Conservation (phyloP, 2,888 invertebrate species). For the Rhaphigaster nebulosa region DNA sequence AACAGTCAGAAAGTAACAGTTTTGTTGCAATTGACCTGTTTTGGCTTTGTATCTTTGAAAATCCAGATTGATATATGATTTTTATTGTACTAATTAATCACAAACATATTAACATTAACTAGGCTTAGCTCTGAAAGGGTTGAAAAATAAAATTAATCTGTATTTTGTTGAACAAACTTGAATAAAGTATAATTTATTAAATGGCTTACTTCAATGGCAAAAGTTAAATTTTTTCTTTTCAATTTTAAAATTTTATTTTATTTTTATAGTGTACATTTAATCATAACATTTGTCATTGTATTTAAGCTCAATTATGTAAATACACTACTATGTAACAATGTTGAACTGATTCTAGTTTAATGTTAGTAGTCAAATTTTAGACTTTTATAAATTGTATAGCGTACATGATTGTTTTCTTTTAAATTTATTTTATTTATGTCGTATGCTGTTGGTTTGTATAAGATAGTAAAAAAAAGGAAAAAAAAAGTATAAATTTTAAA, state of each 20-base stretch:
- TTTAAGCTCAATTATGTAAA: slow-evolving; percentile 53
- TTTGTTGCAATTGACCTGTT: not conserved
- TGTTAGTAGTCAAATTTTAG: slow-evolving; percentile 43
- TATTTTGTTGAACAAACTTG: not conserved
- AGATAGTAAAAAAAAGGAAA: not conserved
- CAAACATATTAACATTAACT: not conserved
- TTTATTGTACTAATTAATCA: not conserved
- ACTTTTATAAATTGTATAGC: slow-evolving; percentile 50
- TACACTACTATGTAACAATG: slow-evolving; percentile 26
- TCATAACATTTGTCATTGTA: slow-evolving; percentile 24
- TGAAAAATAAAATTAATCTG: not conserved
- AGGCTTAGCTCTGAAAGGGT: not conserved
- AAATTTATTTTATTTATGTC: slow-evolving; percentile 51
- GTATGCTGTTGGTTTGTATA: slow-evolving; percentile 31
- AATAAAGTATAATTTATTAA: not conserved
- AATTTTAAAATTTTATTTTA: slow-evolving; percentile 21
- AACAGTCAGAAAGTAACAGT: not conserved
- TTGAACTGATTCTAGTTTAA: slow-evolving; percentile 46
- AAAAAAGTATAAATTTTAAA: slow-evolving; percentile 47
- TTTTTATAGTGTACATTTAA: slow-evolving; percentile 10
- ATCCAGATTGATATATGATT: not conserved
- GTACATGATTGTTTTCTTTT: slow-evolving; percentile 35
- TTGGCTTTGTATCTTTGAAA: not conserved
- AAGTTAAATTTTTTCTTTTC: not conserved
- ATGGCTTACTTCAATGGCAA: not conserved